Base-by-base conservation (phyloP, 2,113 vertebrate genomes). In the Balaenoptera acutorostrata region DNA sequence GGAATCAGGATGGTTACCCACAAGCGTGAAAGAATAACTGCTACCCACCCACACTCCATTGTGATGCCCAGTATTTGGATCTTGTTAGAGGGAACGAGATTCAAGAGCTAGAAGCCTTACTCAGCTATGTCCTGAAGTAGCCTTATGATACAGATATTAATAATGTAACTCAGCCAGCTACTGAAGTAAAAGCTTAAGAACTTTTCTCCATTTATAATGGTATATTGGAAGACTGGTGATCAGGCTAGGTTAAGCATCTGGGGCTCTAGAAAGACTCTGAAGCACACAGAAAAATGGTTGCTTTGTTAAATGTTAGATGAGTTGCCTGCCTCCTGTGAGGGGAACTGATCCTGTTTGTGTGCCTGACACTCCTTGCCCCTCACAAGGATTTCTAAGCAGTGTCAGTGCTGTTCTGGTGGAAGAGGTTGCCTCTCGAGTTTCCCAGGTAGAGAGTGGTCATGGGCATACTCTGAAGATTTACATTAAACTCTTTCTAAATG, bases 131-230 rank as follows among this genome's bases (percentile, higher is more conserved):
- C 52, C 27, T 85, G 13, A 90, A 88, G 63, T 55, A 88, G 29
- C 20, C 14, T 71, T 77, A 63, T 25, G 27, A 29, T 87, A 64
- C 6, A 81, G 29, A 74, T 66, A 52, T 4, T 95, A 89, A 74
- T 78, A 87, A 82, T 5, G 33, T 78, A 55, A 52, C 81, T 89
- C 52, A 93, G 52, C 33, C 46, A 80, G 25, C 59, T 81, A 17
- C 59, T 88, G 31, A 95, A 71, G 55, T 66, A 68, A 88, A 97
- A 93, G 61, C 31, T 95, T 39, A 39, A 95, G 36, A 93, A 72
- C 63, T 82, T 96, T 52, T 85, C 59, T 95, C 61, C 17, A 11
- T 74, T 96, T 63, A 44, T 64, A 52, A 20, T 68, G 33, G 21
- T 17, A 20, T 61, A 4, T 89, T 71, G 23, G 68, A 74, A 95